Percentiles rank a stretch among this genome's conserved stretches.
Evolutionary conservation across 1,140 invertebrate genomes (phyloP).

Genomic region (Anadara kagoshimensis): DNA sequence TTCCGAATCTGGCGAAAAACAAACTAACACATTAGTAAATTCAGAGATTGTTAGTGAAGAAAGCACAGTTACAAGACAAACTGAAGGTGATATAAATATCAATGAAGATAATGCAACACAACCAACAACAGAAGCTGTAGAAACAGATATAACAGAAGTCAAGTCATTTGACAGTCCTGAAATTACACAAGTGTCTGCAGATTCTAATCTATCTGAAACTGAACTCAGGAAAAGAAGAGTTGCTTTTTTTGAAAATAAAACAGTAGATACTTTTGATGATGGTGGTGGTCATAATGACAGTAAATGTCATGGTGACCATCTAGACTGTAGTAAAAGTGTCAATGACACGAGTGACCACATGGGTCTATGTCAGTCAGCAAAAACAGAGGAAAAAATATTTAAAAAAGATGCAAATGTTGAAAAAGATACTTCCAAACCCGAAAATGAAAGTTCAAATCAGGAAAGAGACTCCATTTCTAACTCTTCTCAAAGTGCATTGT

Average conservation of each 20-base stretch:
- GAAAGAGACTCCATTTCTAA: no score
- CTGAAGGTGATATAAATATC: not conserved
- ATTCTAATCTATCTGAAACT: conserved; percentile 24
- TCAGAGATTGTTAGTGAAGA: not conserved
- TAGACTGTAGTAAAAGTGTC: no score
- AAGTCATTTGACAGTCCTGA: not conserved
- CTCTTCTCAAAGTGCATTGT: no score
- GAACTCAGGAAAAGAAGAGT: conserved; percentile 40
- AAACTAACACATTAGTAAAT: not conserved
- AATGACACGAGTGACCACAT: no score
- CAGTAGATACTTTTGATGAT: not conserved
- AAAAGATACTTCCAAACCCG: no score
- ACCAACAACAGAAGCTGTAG: not conserved
- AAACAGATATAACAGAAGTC: not conserved
- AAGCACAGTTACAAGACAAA: not conserved
- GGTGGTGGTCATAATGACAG: not conserved
- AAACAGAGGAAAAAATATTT: no score
- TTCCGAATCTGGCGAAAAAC: not conserved
- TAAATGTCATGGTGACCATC: not conserved
- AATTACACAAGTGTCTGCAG: not conserved
- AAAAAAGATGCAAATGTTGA: no score
- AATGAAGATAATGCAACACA: not conserved
- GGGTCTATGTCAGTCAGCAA: no score
- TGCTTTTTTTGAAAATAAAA: conserved; percentile 35
- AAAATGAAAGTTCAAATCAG: no score